Evolutionary conservation across 2,113 vertebrate species (phyloP), one percentile per base, ranked within the genome.

Genomic region (Neotragus moschatus): DNA sequence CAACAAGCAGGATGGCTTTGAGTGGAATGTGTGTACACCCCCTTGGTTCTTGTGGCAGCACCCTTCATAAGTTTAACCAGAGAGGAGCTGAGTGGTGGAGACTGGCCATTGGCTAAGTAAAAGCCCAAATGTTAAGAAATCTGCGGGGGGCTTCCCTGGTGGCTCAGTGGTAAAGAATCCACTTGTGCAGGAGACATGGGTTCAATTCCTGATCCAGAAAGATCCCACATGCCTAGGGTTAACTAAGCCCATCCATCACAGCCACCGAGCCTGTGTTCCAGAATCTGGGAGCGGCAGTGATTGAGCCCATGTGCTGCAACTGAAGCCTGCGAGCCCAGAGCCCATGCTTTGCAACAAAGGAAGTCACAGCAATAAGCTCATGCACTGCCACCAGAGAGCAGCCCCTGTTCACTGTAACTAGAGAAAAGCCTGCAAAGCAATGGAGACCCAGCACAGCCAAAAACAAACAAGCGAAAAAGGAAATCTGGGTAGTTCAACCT

Each of bases 231-330:
- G 63, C n/a, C 63, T 36, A 70, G 63, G 5, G 63, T 36, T 36
- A 36, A 36, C 19, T 3, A 39, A 36, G 66, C n/a, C 66, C 66
- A 39, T 36, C 66, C 66, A 23, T 39, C n/a, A 12, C n/a, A 23
- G 19, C 66, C 36, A 39, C 19, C 1, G 61, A 19, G 33, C 33
- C 33, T 23, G 66, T 70, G n/a, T 39, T 70, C n/a, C 11, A 70
- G n/a, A 39, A 10, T n/a, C n/a, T 9, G 1, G n/a, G n/a, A 70
- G n/a, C n/a, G 11, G 1, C 19, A 70, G 2, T 5, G 17, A 36
- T 21, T 36, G n/a, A 70, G 63, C 63, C 63, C n/a, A 11, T 23
- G 19, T 23, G 9, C 19, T 70, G 66, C 66, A 23, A 6, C 19
- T 36, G n/a, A 12, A 39, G 66, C n/a, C n/a, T 70, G n/a, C 1